phyloP scores from a whole-genome alignment of 2,797 vertebrate genomes.

The Mallotus villosus region DNA sequence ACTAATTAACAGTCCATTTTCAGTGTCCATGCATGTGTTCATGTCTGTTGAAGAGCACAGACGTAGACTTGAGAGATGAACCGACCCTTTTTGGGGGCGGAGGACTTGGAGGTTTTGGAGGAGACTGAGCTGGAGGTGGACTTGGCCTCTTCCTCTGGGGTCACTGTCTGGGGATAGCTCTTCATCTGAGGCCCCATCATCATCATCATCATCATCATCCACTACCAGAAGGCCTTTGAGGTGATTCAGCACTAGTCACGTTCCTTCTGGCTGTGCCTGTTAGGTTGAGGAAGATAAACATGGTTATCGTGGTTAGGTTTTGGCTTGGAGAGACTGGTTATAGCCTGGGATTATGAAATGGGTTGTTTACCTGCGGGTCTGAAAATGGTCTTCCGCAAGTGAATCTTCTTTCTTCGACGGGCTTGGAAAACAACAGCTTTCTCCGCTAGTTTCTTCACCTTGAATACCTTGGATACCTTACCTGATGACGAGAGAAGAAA shows the following conservation, averaged over 20 bases:
- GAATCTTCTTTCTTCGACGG: slow-evolving; percentile 68
- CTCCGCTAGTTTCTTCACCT: slow-evolving; percentile 76
- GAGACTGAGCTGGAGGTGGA: slow-evolving; percentile 52
- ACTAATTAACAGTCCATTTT: slow-evolving; percentile 8
- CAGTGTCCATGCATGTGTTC: slow-evolving; percentile 5
- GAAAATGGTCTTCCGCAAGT: slow-evolving; percentile 26
- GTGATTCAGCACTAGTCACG: slow-evolving; percentile 27
- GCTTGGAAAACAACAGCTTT: slow-evolving; percentile 81
- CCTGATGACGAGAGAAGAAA: slow-evolving; percentile 39
- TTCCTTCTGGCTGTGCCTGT: background rate
- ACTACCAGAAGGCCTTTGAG: slow-evolving; percentile 29
- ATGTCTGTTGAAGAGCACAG: background rate
- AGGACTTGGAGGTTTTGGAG: slow-evolving; percentile 36
- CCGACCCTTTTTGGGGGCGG: slow-evolving; percentile 55
- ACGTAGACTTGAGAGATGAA: background rate
- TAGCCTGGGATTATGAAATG: background rate
- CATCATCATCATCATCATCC: slow-evolving; percentile 22
- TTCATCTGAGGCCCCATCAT: slow-evolving; percentile 27
- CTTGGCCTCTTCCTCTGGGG: slow-evolving; percentile 22
- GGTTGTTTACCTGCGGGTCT: slow-evolving; percentile 19
- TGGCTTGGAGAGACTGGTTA: background rate
- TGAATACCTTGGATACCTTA: slow-evolving; percentile 73
- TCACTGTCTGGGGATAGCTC: slow-evolving; percentile 39
- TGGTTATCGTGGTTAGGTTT: background rate
- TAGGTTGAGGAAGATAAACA: slow-evolving; percentile 16